A percentile compares a stretch with the other conserved stretches of the same genome.
Conservation (phyloP, 1,140 invertebrate species). For the Aphelinus certus region DNA sequence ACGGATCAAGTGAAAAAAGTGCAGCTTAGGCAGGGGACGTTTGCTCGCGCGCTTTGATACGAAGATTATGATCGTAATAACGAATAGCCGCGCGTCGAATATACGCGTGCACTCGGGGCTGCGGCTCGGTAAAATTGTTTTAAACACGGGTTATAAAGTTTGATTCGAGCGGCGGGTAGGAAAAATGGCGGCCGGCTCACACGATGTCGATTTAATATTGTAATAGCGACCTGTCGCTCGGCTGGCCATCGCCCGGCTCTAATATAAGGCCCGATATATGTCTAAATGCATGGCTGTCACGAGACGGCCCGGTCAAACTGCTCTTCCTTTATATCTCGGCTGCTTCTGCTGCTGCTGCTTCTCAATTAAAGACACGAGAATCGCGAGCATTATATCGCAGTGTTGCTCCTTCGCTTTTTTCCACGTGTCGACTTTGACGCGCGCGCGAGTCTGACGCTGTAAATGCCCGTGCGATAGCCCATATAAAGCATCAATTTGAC, state of each 20-base stretch:
- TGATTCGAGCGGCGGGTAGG: conserved; percentile 2
- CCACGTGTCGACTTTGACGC: too few species aligned
- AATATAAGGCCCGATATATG: conserved; percentile 18
- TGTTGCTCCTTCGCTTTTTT: too few species aligned
- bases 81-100: too few species aligned
- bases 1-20: too few species aligned
- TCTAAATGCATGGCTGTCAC: conserved; percentile 39
- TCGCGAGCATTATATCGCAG: conserved; percentile 2
- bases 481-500: too few species aligned
- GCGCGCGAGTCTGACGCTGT: too few species aligned
- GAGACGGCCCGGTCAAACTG: neutral
- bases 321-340: neutral
- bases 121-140: conserved; percentile 9
- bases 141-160: conserved; percentile 33
- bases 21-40: too few species aligned
- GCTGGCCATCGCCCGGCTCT: neutral
- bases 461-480: too few species aligned
- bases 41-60: conserved; percentile 20
- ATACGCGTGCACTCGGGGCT: neutral
- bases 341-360: neutral
- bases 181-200: conserved; percentile 33
- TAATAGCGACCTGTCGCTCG: conserved; percentile 40
- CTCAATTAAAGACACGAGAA: conserved; percentile 42
- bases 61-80: conserved; percentile 29
- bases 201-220: conserved; percentile 39